These are phyloP conservation scores for Nomia melanderi DNA, from an alignment of 1,140 invertebrate species.

Conservation along the genomic window DNA sequence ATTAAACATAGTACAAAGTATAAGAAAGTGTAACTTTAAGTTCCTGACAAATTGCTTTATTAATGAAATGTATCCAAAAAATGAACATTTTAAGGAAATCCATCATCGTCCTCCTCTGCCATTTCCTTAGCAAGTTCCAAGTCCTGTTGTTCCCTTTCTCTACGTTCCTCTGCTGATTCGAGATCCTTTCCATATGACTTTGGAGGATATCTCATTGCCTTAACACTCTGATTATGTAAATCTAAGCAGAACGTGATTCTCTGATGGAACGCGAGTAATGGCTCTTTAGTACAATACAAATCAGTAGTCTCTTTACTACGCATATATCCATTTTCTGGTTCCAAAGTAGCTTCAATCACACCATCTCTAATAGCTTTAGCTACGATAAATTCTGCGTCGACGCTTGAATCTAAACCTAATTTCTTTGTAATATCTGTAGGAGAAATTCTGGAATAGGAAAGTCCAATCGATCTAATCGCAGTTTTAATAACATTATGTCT, in stretches of 20 bases:
- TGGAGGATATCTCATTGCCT: constrained; percentile 99
- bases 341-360: constrained; percentile 98
- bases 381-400: constrained; percentile 99
- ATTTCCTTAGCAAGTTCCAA: constrained; percentile 99
- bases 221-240: constrained; percentile 98
- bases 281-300: constrained; percentile 98
- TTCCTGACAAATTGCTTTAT: constrained; percentile 16
- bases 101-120: constrained; percentile 99
- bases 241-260: constrained; percentile 98
- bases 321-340: constrained; percentile 97
- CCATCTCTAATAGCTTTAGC: constrained; percentile 99
- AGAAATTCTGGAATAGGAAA: constrained; percentile 98
- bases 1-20: neutral
- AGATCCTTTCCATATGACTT: constrained; percentile 99
- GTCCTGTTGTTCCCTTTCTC: constrained; percentile 98
- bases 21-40: constrained; percentile 12
- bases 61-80: constrained; percentile 12
- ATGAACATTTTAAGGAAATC: constrained; percentile 84
- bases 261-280: constrained; percentile 98
- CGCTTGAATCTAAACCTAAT: constrained; percentile 94
- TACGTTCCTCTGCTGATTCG: constrained; percentile 97
- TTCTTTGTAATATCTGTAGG: constrained; percentile 97
- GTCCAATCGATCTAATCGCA: constrained; percentile 96
- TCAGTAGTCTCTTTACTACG: constrained; percentile 98
- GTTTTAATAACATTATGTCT: constrained; percentile 99